Base-by-base conservation (phyloP, 2,113 vertebrate genomes). In the Lampris incognitus region DNA sequence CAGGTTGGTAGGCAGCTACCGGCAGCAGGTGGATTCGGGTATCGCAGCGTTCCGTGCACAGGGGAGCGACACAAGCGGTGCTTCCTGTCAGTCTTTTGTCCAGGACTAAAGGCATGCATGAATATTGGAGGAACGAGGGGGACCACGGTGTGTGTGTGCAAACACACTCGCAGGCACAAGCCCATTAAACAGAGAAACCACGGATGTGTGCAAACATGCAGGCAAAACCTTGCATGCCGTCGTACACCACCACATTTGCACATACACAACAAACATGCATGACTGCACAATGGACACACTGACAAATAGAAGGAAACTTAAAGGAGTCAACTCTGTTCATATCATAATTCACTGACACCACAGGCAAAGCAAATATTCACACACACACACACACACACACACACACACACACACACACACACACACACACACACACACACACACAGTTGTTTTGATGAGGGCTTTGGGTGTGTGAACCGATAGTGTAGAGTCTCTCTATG, bases 71-170 rank as follows among this genome's bases (percentile, higher is more conserved):
- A 87, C 74, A 78, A 82, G 87, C 82, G 4, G 66, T 38, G 74
- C 6, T 81, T 84, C 84, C 81, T 83, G 80, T 67, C 61, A 44
- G 44, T 9, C 77, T 63, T 74, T 87, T 91, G 87, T 91, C 81
- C 73, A 64, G 1, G 56, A 81, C 81, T 85, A 79, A 89, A 78
- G 66, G 79, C 57, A 59, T 54, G 11, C 84, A 91, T 93, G 59
- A 92, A 93, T 93, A 93, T 87, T 91, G 83, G 76, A 93, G 80
- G 73, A 74, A 65, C 52, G 49, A 57, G 78, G 68, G 10, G 60
- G 51, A 73, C 57, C 55, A 70, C 24, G 24, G 24, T 24, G 85
- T 44, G 65, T 40, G 50, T 37, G 46, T n/a, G 24, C 58, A 68
- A 0, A n/a, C 71, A 52, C 40, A 83, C 58, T 39, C 58, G 6